phyloP scores from a whole-genome alignment of 2,797 vertebrate genomes.

The Sebastes hopkinsi region DNA sequence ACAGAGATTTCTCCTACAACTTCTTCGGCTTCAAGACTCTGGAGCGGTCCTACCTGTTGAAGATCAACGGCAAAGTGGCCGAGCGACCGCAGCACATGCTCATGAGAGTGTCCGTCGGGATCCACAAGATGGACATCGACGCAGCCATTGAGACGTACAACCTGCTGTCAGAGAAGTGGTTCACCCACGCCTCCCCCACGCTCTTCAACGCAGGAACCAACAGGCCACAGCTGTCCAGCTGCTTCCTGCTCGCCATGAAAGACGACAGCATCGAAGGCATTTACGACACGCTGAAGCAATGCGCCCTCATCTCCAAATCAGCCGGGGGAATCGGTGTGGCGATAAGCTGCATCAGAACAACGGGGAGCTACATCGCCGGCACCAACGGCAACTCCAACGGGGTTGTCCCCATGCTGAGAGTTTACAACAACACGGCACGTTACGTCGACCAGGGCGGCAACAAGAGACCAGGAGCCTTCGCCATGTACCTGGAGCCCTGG shows the following conservation, averaged over 20 bases:
- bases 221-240: conserved; percentile 96
- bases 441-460: conserved; percentile 99
- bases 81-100: conserved; percentile 98
- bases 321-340: conserved; percentile 96
- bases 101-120: conserved; percentile 96
- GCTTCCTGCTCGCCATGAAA: conserved; percentile 96
- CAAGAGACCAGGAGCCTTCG: conserved; percentile 97
- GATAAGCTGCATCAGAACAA: conserved; percentile 95
- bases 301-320: conserved; percentile 96
- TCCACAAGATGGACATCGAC: conserved; percentile 89
- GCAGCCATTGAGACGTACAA: conserved; percentile 98
- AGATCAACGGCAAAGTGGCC: conserved; percentile 94
- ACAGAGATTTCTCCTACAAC: conserved; percentile 98
- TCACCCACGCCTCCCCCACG: conserved; percentile 97
- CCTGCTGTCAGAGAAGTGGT: conserved; percentile 96
- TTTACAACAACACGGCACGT: conserved; percentile 98
- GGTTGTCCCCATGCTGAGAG: conserved; percentile 95
- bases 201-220: conserved; percentile 98
- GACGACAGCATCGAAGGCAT: conserved; percentile 98
- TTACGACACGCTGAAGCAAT: conserved; percentile 97
- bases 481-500: conserved; percentile 98
- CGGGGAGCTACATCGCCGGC: conserved; percentile 97
- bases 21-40: conserved; percentile 99
- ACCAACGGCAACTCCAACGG: conserved; percentile 98
- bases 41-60: conserved; percentile 95